Base-by-base conservation (phyloP, 30 jellyfish, hydroid and myxozoan genomes). In the Cassiopea andromeda region DNA sequence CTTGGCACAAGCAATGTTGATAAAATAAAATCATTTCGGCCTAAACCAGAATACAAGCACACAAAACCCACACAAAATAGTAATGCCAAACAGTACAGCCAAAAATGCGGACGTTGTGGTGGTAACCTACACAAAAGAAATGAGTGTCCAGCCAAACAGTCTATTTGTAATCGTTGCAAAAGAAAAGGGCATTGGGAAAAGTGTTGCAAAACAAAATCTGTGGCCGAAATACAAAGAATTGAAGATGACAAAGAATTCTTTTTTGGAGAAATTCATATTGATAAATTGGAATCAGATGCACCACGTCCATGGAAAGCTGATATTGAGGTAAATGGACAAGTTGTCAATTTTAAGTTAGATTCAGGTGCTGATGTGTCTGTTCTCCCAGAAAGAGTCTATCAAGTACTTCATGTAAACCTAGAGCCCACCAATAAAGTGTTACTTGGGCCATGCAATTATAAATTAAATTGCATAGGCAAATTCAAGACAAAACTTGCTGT, bases 331-430 rank as follows among this genome's bases (percentile, higher is more conserved):
- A 49, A 80, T 80, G 79, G 79, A 2, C 57, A 64, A 80, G 80
- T 59, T 46, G 83, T 80, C n/a, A 80, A 80, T n/a, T 80, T 80
- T 44, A 80, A 59, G 57, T 27, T 80, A 27, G 89, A 80, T 43
- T 48, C 89, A 27, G 89, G 89, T 19, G 79, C 89, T n/a, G 89
- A 80, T 80, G 89, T 80, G n/a, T 64, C 89, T 48, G 82, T 80
- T 43, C 46, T 80, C 60, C 89, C 60, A 38, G 77, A 71, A 76
- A 76, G 69, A 44, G 67, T 76, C 7, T 76, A 44, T 76, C 70
- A 76, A 76, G 17, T 18, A 44, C 69, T 76, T 44, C 46, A 48
- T 48, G 85, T 76, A 48, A 76, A 76, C 14, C 85, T 76, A 44
- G 69, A 76, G 69, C 85, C 67, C 47, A 76, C 85, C 67, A 45